These are phyloP conservation scores for Solenopsis fugax DNA, from an alignment of 1,140 invertebrate genomes.

Conservation along the genomic window DNA sequence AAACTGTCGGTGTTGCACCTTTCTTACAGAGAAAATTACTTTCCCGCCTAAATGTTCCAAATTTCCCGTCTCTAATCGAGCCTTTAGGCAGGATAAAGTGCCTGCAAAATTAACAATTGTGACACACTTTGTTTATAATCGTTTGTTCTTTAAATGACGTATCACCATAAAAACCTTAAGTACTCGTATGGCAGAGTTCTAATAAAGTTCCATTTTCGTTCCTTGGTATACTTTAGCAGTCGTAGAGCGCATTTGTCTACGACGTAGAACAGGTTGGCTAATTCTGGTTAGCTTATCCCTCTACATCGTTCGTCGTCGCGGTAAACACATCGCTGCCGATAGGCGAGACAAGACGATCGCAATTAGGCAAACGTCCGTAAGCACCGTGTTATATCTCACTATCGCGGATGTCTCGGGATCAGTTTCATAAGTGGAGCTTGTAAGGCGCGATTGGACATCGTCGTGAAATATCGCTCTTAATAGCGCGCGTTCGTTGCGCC, in stretches of 20 bases:
- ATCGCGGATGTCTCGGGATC: constrained; percentile 41
- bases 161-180: not conserved
- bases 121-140: not conserved
- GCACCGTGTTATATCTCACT: not conserved
- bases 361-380: constrained; percentile 55
- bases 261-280: constrained; percentile 8
- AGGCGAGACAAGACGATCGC: constrained; percentile 27
- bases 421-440: constrained; percentile 53
- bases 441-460: constrained; percentile 47
- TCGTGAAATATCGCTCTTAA: constrained; percentile 59
- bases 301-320: constrained; percentile 1
- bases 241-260: not conserved
- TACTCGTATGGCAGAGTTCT: not conserved
- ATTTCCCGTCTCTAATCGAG: not conserved
- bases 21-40: constrained; percentile 23
- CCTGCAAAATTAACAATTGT: not conserved
- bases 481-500: constrained; percentile 25
- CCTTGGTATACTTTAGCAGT: not conserved
- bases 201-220: not conserved
- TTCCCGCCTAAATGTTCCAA: constrained; percentile 30
- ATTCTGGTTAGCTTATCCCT: not conserved
- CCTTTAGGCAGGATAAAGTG: no score
- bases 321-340: constrained; percentile 31
- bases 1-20: not conserved
- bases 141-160: not conserved